Base-by-base conservation (phyloP, 2,113 vertebrate species). In the Heterotilapia buettikoferi region DNA sequence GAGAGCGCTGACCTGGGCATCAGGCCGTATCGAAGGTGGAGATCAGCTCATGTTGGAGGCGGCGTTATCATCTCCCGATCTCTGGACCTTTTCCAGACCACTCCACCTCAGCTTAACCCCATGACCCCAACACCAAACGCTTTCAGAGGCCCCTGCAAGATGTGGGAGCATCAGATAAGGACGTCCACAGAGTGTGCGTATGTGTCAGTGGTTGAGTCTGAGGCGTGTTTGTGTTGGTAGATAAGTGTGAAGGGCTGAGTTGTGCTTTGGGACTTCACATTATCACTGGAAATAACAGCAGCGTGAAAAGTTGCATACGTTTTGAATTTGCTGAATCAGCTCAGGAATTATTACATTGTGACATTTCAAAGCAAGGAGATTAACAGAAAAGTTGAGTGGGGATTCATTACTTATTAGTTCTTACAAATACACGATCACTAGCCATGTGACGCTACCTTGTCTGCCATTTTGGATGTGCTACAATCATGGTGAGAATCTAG, bases 1-100 rank as follows among this genome's bases (percentile, higher is more conserved):
- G 93, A 95, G 91, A 88, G 61, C 2, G 31, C n/a, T 93, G 94
- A 93, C 91, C 93, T 47, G 88, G 90, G 82, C 26, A 40, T 11
- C 21, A 11, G 81, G 54, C 36, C 12, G 18, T 87, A 79, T 89
- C 82, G 4, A 19, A 24, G 86, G 84, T 53, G 66, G 21, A 36
- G 68, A 78, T 83, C 80, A 66, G 56, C 54, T 56, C 31, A 13
- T 31, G 73, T 52, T 50, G 45, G 45, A 52, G 45, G 73, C 29
- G 14, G 33, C n/a, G 43, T 92, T 93, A 94, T 94, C 91, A 11
- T 76, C 6, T 8, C 31, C 56, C 40, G 33, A 95, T 93, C 93
- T 92, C 84, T 88, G 88, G 89, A 92, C 93, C 89, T 88, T 84
- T 86, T 91, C 83, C 92, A 88, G 86, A 85, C 87, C 87, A 33